Conservation (phyloP, 1,140 invertebrate species). For the Ruditapes philippinarum region DNA sequence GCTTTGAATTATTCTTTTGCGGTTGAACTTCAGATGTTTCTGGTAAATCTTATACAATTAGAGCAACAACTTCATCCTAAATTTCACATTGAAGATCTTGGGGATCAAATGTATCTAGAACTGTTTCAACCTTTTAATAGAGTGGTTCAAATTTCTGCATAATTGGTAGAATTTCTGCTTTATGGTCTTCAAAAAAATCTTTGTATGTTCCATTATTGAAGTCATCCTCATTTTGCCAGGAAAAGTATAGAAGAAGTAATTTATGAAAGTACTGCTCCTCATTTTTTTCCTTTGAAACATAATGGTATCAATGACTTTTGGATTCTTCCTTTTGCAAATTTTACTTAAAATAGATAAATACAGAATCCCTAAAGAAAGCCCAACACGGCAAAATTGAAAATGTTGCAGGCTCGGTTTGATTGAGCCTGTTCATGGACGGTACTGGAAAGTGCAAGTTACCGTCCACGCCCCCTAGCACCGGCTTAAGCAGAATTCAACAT, state of each 20-base stretch:
- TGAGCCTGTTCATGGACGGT: no score
- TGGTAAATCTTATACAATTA: constrained; percentile 49
- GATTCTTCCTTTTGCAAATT: not conserved
- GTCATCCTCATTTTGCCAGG: constrained; percentile 20
- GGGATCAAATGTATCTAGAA: constrained; percentile 49
- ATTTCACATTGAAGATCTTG: constrained; percentile 40
- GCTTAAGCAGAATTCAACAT: no score
- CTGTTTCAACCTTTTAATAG: constrained; percentile 45
- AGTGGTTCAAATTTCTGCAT: constrained; percentile 40
- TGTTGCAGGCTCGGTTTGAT: no score
- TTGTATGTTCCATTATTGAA: constrained; percentile 20
- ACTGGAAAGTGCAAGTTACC: no score
- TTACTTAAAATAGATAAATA: no score
- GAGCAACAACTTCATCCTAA: constrained; percentile 54
- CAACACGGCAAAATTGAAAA: no score
- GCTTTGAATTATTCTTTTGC: not conserved
- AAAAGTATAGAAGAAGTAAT: constrained; percentile 51
- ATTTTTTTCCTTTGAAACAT: constrained; percentile 46
- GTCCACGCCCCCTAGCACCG: no score
- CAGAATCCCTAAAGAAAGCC: no score
- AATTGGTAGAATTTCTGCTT: constrained; percentile 15
- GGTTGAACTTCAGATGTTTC: not conserved
- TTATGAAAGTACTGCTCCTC: constrained; percentile 43
- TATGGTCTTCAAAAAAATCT: constrained; percentile 29
- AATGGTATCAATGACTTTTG: constrained; percentile 17